Conservation (phyloP, 2,113 vertebrate genomes). For the Thryonomys swinderianus region DNA sequence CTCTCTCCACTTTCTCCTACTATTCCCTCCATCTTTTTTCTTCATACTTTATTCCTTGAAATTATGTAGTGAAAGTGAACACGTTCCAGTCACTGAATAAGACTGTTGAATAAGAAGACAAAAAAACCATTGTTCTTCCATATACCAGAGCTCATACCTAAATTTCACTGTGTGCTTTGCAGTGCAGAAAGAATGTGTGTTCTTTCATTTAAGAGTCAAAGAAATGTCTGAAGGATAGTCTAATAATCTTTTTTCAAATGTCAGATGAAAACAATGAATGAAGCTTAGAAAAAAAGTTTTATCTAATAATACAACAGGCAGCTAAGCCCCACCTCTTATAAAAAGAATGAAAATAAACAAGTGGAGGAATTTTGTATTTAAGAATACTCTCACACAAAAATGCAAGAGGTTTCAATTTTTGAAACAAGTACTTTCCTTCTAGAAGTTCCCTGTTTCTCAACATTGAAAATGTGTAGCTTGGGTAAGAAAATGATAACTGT, state of each 20-base stretch:
- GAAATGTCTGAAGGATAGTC: not conserved
- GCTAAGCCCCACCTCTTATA: conserved; percentile 18
- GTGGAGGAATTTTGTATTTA: not conserved
- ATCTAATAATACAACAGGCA: not conserved
- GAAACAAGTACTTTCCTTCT: not conserved
- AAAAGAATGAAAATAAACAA: conserved; percentile 25
- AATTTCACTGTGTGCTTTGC: not conserved
- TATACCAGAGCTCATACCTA: not conserved
- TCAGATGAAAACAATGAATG: not conserved
- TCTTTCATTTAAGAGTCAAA: conserved; percentile 21
- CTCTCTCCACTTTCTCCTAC: not conserved
- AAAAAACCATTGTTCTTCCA: not conserved
- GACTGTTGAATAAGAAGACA: not conserved
- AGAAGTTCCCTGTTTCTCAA: not conserved
- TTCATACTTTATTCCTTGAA: not conserved
- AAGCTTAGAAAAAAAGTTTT: conserved; percentile 47
- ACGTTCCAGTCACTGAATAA: not conserved
- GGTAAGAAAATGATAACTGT: conserved; percentile 18
- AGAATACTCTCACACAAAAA: not conserved
- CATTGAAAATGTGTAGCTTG: conserved; percentile 20
- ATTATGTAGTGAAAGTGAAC: not conserved
- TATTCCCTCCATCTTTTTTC: not conserved
- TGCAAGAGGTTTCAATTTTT: not conserved
- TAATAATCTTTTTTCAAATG: not conserved
- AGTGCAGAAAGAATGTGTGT: not conserved